Evolutionary conservation across 2,888 invertebrate species (phyloP), one percentile per base, ranked within the genome.

Genomic region (Lochmaea crataegi): DNA sequence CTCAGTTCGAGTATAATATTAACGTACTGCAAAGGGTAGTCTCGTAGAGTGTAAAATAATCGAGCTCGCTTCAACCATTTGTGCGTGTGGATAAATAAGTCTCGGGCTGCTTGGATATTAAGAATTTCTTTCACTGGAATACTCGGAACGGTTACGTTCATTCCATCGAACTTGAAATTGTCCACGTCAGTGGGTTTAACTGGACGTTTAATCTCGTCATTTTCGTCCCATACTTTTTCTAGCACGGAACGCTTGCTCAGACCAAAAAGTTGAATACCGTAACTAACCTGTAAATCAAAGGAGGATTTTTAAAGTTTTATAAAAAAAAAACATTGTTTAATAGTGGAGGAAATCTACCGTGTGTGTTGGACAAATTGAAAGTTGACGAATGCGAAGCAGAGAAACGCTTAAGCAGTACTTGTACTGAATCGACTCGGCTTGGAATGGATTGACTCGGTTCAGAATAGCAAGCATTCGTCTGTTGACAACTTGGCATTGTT

Each of bases 1-100:
- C 92, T 92, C 60, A 90, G 83, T 81, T 91, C 91, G 75, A 91
- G 82, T 1, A 90, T 88, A 73, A 90, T 88, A 58, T 90, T 89
- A 69, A 91, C 89, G 78, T 90, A 90, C 78, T 91, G 90, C 48
- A 90, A 86, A 0, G 91, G 89, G 80, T 89, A 88, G 77, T 90
- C 89, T 73, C 90, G 88, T 58, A 91, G 87, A 70, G 89, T 90
- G 76, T 90, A 91, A 81, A 88, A 90, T 68, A 88, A 86, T 75
- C 90, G 88, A 0, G 89, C 89, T 51, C 90, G 86, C 87, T 90
- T 90, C 67, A 91, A 80, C 91, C 91, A 91, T 74, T 89, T 89
- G 79, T 90, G 89, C 0, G 89, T 89, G 77, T 89, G 89, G 2
- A 88, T 83, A 80, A 91, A 91, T 1, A 91, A 82, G 63, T 86